These are phyloP conservation scores for Rhinella marina DNA, from an alignment of 2,797 vertebrate species.

Conservation along the genomic window DNA sequence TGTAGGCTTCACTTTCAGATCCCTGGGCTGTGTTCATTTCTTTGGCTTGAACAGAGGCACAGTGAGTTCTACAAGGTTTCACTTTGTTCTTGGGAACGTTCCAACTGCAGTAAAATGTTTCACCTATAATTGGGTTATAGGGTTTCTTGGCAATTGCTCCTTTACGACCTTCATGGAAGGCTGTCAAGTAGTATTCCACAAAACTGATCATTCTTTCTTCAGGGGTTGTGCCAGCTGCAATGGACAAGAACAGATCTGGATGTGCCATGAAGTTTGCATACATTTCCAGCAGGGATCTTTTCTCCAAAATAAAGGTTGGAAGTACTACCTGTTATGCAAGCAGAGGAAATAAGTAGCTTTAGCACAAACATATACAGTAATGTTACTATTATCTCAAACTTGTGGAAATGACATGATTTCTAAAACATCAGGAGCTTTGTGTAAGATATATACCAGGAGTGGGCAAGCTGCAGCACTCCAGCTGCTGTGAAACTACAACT, in stretches of 20 bases:
- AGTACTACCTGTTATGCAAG: constrained; percentile 84
- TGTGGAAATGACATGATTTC: no score
- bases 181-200: constrained; percentile 93
- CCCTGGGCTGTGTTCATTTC: constrained; percentile 61
- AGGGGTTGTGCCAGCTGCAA: constrained; percentile 82
- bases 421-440: neutral
- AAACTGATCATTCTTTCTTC: constrained; percentile 92
- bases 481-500: no score
- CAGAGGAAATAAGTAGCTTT: constrained; percentile 63
- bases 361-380: neutral
- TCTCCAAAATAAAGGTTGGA: constrained; percentile 94
- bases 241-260: constrained; percentile 90
- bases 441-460: neutral
- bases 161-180: constrained; percentile 93
- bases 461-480: no score
- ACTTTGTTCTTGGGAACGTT: constrained; percentile 87
- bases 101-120: constrained; percentile 96
- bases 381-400: neutral
- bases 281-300: constrained; percentile 95
- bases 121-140: constrained; percentile 93
- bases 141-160: constrained; percentile 94
- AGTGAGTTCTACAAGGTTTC: constrained; percentile 75
- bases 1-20: constrained; percentile 74
- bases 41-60: constrained; percentile 66
- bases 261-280: constrained; percentile 97